These are phyloP conservation scores for Pseudomyrmex pallidus DNA, from an alignment of 1,140 invertebrate species.

Conservation along the genomic window DNA sequence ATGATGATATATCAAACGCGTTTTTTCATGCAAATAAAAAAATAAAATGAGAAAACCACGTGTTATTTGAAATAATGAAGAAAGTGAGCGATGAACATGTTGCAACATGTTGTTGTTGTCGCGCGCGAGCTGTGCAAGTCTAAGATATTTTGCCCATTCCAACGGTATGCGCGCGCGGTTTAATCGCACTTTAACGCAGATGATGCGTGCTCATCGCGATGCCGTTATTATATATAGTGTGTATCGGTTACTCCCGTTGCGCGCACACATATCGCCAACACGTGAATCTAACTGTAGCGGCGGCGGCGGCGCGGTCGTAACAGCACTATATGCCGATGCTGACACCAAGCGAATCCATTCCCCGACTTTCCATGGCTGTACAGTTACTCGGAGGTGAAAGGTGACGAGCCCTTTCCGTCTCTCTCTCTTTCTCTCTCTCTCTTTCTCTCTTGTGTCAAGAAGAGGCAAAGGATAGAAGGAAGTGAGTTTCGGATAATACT, in stretches of 20 bases:
- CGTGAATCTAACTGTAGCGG: conserved; percentile 37
- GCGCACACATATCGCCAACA: not conserved
- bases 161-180: not conserved
- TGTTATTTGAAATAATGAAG: not conserved
- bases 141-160: not conserved
- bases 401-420: conserved; percentile 52
- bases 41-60: not conserved
- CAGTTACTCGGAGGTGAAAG: conserved; percentile 72
- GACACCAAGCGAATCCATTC: conserved; percentile 52
- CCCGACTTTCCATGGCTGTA: conserved; percentile 65
- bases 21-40: not conserved
- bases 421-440: too few relatives aligned
- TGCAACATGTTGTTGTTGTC: too few relatives aligned
- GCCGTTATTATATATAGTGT: conserved; percentile 50
- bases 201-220: conserved; percentile 2
- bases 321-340: conserved; percentile 51
- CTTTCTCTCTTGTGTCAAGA: not conserved
- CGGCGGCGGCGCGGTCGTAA: conserved; percentile 53
- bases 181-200: not conserved
- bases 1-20: not conserved
- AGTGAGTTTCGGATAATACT: too few relatives aligned
- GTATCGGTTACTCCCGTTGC: conserved; percentile 17
- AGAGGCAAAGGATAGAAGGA: not conserved
- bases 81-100: not conserved
- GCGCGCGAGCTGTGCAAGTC: not conserved